Evolutionary conservation across 2,797 vertebrate genomes (phyloP), one percentile per base, ranked within the genome.

Genomic region (Chelmon rostratus): DNA sequence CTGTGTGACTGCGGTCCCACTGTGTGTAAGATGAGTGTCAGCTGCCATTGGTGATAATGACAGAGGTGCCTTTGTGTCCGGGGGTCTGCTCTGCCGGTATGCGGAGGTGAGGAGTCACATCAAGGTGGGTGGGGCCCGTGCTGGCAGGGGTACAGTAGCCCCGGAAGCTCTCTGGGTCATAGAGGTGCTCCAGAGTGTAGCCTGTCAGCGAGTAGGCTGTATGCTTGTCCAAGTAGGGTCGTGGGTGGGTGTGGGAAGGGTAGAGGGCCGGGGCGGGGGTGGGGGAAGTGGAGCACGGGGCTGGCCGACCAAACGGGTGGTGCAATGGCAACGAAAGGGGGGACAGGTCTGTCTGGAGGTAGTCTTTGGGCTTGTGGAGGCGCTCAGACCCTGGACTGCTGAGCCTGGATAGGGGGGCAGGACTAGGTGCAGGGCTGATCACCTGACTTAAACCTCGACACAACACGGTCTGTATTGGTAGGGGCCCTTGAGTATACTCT

Each of bases 31-130:
- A 38, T n/a, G 68, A 93, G 92, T 88, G 96, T 97, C 97, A 99
- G 96, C 98, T 99, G 90, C 98, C 96, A 57, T 99, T 99, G 84
- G 96, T 98, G 94, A 99, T 99, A 93, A 99, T 99, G 91, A 99
- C 98, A 4, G 98, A 98, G 74, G 97, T 97, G 91, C 97, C 97
- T 93, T 99, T 99, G 92, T 98, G 98, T 93, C 95, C 96, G 59
- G 96, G 94, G 62, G 95, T 91, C 79, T 97, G 95, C 82, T 99
- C 97, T 68, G 96, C 92, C 66, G 97, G 97, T 93, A 98, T 96
- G 89, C 96, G 96, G 85, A 98, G 95, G 91, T 98, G 97, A 86
- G 97, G 96, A 86, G 96, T 95, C 91, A 97, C 94, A 88, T 98
- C 96, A 56, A 97, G 97, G 88, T 97, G 97, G 57, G 90, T 70